These are phyloP conservation scores for Sisyra nigra DNA, from an alignment of 2,888 invertebrate genomes.

Conservation along the genomic window DNA sequence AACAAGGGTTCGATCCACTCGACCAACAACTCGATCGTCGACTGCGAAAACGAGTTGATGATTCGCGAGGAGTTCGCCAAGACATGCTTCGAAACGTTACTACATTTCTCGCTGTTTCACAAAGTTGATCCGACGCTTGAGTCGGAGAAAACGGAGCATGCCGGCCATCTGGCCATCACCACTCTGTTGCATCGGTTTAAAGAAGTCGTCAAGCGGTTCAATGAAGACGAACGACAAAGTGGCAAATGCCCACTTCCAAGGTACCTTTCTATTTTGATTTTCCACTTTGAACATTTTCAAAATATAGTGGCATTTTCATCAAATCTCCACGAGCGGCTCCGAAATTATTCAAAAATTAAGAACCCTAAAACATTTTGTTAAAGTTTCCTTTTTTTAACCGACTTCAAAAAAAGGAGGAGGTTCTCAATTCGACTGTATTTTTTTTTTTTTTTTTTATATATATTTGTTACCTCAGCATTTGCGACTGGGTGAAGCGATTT, in stretches of 20 bases:
- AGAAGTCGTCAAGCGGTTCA: constrained; percentile 78
- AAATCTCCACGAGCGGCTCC: too few species aligned
- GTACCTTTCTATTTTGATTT: constrained; percentile 26
- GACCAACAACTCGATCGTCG: constrained; percentile 39
- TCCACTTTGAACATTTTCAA: too few species aligned
- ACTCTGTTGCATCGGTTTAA: constrained; percentile 83
- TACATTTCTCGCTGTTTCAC: constrained; percentile 81
- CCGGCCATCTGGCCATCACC: constrained; percentile 73
- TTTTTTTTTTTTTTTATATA: too few species aligned
- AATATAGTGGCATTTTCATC: too few species aligned
- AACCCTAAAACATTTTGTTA: too few species aligned
- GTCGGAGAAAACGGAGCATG: constrained; percentile 25
- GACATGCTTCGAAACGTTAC: constrained; percentile 86
- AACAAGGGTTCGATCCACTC: constrained; percentile 78
- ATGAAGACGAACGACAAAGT: constrained; percentile 66
- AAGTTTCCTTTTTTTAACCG: too few species aligned
- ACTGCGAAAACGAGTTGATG: constrained; percentile 63
- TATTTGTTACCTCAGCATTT: too few species aligned
- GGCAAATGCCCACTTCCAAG: constrained; percentile 75
- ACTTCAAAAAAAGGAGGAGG: too few species aligned
- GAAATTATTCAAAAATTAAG: too few species aligned
- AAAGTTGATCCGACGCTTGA: constrained; percentile 36
- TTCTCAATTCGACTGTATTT: too few species aligned
- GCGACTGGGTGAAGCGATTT: too few species aligned
- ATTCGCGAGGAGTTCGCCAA: constrained; percentile 91